phyloP scores from a whole-genome alignment of 2,797 vertebrate genomes.

The Anguilla anguilla region DNA sequence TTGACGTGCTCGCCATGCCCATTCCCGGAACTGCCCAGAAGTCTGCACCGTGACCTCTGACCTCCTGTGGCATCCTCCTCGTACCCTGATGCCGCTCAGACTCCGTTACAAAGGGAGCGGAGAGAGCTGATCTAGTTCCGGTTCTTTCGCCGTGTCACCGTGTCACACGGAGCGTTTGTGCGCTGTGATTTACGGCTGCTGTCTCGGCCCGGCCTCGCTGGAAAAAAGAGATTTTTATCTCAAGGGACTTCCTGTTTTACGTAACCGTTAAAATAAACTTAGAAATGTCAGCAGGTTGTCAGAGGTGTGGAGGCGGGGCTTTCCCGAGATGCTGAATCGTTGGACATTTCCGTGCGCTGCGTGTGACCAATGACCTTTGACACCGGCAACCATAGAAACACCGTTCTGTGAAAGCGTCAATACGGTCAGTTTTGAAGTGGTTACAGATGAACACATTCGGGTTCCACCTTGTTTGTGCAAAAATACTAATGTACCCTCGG shows the following conservation, averaged over 20 bases:
- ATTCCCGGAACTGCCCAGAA: background rate
- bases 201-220: background rate
- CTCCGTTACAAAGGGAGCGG: background rate
- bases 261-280: background rate
- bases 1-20: too few relatives aligned
- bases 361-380: background rate
- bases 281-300: background rate
- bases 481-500: background rate
- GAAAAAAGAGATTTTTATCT: background rate
- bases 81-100: background rate
- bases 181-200: background rate
- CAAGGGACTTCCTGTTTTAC: background rate
- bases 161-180: background rate
- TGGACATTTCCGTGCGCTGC: background rate
- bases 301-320: background rate
- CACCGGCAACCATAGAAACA: background rate
- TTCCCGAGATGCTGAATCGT: background rate
- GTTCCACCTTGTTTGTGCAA: background rate
- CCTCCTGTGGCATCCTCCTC: background rate
- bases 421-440: background rate
- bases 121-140: background rate
- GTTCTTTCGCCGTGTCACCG: background rate
- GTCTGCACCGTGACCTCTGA: constrained; percentile 8
- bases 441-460: background rate
- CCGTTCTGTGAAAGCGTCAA: background rate